These are phyloP conservation scores for Potamarius usumacintae DNA, from an alignment of 2,113 vertebrate species.

Conservation along the genomic window DNA sequence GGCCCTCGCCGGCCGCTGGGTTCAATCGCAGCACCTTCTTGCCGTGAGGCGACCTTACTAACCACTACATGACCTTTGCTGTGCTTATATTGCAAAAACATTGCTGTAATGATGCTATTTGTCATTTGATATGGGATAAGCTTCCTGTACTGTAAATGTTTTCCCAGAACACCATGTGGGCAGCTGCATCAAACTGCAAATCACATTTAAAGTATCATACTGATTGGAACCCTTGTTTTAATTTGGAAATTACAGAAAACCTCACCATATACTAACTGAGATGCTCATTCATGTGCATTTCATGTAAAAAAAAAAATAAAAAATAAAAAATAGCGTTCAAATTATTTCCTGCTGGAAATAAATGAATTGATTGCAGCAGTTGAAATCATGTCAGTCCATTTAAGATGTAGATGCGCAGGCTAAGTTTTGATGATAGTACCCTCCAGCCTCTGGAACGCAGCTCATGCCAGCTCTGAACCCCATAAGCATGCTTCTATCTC, in stretches of 20 bases:
- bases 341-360: neutral
- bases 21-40: no score
- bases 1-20: no score
- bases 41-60: no score
- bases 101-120: no score
- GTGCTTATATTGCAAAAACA: no score
- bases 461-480: neutral
- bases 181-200: neutral
- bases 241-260: neutral
- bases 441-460: neutral
- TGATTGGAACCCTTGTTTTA: neutral
- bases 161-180: neutral
- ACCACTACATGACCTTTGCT: no score
- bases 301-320: neutral
- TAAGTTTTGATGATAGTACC: neutral
- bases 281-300: neutral
- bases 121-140: neutral
- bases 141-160: neutral
- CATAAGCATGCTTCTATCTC: neutral
- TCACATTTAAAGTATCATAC: neutral
- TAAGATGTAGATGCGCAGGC: neutral
- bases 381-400: neutral
- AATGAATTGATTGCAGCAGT: neutral
- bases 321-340: neutral
- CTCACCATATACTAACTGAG: neutral